phyloP scores from a whole-genome alignment of 1,140 invertebrate genomes.

The Nephotettix cincticeps region DNA sequence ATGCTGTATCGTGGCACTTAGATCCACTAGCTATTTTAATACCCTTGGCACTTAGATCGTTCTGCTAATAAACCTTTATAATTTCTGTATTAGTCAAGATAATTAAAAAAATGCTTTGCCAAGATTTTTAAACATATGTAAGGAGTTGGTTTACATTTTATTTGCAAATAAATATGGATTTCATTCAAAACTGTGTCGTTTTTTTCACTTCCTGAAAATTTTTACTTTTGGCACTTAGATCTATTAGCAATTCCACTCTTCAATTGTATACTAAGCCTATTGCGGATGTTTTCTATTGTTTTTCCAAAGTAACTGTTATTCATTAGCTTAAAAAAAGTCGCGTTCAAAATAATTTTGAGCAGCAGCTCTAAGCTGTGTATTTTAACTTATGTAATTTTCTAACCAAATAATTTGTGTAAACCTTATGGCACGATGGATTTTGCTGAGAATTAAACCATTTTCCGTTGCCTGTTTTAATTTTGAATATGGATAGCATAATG shows the following conservation, averaged over 20 bases:
- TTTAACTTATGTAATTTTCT: too few relatives aligned
- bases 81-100: background rate
- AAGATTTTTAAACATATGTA: background rate
- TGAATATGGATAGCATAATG: too few relatives aligned
- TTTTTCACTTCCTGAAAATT: conserved; percentile 1
- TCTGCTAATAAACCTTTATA: background rate
- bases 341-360: too few relatives aligned
- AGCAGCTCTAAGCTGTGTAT: too few relatives aligned
- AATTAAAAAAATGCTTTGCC: background rate
- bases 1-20: background rate
- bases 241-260: background rate
- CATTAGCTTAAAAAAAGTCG: too few relatives aligned
- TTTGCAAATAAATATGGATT: conserved; percentile 1
- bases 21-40: background rate
- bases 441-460: too few relatives aligned
- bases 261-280: too few relatives aligned
- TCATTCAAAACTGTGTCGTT: background rate
- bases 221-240: background rate
- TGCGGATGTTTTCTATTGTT: too few relatives aligned
- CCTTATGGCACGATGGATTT: too few relatives aligned
- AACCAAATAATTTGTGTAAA: too few relatives aligned
- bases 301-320: too few relatives aligned
- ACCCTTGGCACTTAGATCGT: background rate
- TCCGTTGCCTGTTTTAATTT: too few relatives aligned
- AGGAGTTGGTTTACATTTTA: background rate